Base-by-base conservation (phyloP, 2,888 invertebrate genomes). In the Tinea pellionella region DNA sequence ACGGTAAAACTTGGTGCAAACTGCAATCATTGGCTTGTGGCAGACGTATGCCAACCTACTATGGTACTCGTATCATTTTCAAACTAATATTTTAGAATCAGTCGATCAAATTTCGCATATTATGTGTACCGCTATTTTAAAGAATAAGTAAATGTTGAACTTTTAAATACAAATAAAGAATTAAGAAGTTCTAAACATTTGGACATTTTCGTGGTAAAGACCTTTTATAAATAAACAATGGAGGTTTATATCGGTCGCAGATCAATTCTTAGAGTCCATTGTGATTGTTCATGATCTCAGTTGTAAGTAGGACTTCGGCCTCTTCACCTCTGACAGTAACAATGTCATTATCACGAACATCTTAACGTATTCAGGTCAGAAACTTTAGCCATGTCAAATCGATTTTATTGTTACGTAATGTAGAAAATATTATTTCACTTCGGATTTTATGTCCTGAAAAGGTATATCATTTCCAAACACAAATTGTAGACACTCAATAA, bases 1-100 rank as follows among this genome's bases (percentile, higher is more conserved):
- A 57, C 57, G 57, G 57, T 57, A 57, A 57, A 55, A 32, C 57
- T 32, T 57, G 32, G 57, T 57, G 57, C 57, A 57, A 57, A 57
- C 57, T 57, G 57, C 57, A 57, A 32, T 57, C 32, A 32, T 57
- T 57, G 57, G 15, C 32, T 57, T 32, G 15, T 57, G 32, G 32
- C 57, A 32, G 15, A 57, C 57, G 57, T 32, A 57, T 6, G n/a
- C 12, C 47, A 47, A 47, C 47, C 47, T 47, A 15, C 47, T 15
- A 9, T 4, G 15, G n/a, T 47, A n/a, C n/a, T n/a, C n/a, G n/a
- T n/a, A 47, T 47, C 47, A 47, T 47, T 41, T 41, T 13, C 12
- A 41, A 41, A 12, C 41, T 41, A 8, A n/a, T n/a, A n/a, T n/a
- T 42, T 47, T 47, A 15, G 16, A 47, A 47, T n/a, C 15, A 47